Evolutionary conservation across 2,797 vertebrate genomes (phyloP).

Genomic region (Cetoscarus ocellatus): DNA sequence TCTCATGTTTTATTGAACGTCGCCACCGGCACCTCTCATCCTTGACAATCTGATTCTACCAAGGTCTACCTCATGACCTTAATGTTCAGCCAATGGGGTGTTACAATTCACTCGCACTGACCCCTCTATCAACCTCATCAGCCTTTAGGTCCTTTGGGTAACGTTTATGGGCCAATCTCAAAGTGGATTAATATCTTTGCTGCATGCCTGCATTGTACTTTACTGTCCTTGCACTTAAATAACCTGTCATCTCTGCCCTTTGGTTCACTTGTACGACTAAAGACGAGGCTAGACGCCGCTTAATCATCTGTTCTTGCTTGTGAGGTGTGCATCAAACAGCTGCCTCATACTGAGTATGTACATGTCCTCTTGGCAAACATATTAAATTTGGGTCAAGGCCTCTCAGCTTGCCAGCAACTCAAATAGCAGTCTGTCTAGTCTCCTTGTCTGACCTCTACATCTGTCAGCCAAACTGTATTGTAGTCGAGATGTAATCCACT

Average conservation of each 20-base stretch:
- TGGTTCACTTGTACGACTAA: slow-evolving; percentile 55
- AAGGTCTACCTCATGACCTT: slow-evolving; percentile 77
- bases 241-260: slow-evolving; percentile 67
- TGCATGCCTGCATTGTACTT: slow-evolving; percentile 50
- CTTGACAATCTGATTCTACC: slow-evolving; percentile 79
- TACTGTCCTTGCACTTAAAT: slow-evolving; percentile 70
- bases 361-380: slow-evolving; percentile 58
- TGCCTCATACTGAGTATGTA: slow-evolving; percentile 43
- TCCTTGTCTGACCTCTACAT: slow-evolving; percentile 65
- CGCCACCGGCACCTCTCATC: slow-evolving; percentile 75
- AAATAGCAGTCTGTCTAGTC: slow-evolving; percentile 49
- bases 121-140: slow-evolving; percentile 75
- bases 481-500: slow-evolving; percentile 63
- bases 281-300: slow-evolving; percentile 47
- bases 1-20: slow-evolving; percentile 85
- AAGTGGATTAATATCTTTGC: slow-evolving; percentile 71
- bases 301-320: slow-evolving; percentile 61
- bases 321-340: slow-evolving; percentile 42
- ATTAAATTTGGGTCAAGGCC: slow-evolving; percentile 62
- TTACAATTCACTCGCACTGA: slow-evolving; percentile 68
- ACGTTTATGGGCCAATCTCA: slow-evolving; percentile 63
- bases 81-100: slow-evolving; percentile 75
- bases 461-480: slow-evolving; percentile 59
- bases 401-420: slow-evolving; percentile 43
- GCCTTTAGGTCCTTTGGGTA: slow-evolving; percentile 63